Conservation (phyloP, 2,888 invertebrate species). For the Melieria omissa region DNA sequence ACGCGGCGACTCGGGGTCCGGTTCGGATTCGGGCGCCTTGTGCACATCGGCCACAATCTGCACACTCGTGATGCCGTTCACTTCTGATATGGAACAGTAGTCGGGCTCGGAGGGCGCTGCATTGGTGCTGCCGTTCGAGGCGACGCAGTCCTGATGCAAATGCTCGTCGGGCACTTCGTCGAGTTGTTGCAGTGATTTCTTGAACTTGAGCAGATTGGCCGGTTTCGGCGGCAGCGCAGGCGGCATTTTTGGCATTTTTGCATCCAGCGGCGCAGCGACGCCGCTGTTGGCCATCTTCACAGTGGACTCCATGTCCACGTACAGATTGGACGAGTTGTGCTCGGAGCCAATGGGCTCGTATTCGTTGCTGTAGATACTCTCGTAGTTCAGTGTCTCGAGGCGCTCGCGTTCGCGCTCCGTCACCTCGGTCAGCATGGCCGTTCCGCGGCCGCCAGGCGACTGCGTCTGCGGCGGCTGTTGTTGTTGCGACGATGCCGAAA, state of each 20-base stretch:
- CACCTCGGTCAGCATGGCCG: slow-evolving; percentile 35
- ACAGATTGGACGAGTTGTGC: slow-evolving; percentile 70
- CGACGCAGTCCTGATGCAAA: slow-evolving; percentile 43
- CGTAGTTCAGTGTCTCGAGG: slow-evolving; percentile 68
- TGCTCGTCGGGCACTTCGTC: slow-evolving; percentile 54
- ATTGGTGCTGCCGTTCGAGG: slow-evolving; percentile 18
- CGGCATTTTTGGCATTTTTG: slow-evolving; percentile 66
- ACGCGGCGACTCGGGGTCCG: slow-evolving; percentile 40
- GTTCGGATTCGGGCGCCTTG: slow-evolving; percentile 54
- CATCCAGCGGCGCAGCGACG: slow-evolving; percentile 31
- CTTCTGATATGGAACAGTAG: slow-evolving; percentile 82
- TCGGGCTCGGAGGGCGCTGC: slow-evolving; percentile 72
- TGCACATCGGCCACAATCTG: slow-evolving; percentile 70
- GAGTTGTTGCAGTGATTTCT: slow-evolving; percentile 66
- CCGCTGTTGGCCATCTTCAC: slow-evolving; percentile 50
- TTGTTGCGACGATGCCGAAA: slow-evolving; percentile 15
- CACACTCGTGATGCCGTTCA: slow-evolving; percentile 67
- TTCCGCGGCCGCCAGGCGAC: slow-evolving; percentile 6
- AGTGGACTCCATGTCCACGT: slow-evolving; percentile 73
- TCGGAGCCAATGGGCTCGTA: slow-evolving; percentile 75
- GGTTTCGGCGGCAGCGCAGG: slow-evolving; percentile 85
- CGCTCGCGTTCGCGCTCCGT: slow-evolving; percentile 51
- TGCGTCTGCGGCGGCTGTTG: not conserved
- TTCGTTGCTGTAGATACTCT: slow-evolving; percentile 79
- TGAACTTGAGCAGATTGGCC: slow-evolving; percentile 76